Conservation (phyloP, 2,113 vertebrate genomes). For the Paracanthobrama guichenoti region DNA sequence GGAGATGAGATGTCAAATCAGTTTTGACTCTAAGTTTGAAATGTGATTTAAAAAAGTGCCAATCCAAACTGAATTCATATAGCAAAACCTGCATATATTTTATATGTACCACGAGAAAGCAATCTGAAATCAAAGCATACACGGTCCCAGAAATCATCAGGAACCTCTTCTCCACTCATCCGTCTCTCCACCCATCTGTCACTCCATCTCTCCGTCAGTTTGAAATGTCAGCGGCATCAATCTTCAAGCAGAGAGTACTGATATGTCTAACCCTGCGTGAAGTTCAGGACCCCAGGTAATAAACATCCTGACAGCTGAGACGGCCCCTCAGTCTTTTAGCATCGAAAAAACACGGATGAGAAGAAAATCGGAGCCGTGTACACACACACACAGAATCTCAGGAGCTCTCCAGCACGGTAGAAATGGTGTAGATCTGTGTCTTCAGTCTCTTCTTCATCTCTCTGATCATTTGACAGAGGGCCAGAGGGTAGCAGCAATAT, state of each 20-base stretch:
- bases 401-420: conserved; percentile 63
- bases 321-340: conserved; percentile 7
- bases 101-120: background rate
- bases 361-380: background rate
- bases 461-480: conserved; percentile 79
- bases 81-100: background rate
- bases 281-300: conserved; percentile 31
- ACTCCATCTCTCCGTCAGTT: conserved; percentile 25
- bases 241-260: conserved; percentile 31
- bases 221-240: conserved; percentile 41
- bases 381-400: conserved; percentile 29
- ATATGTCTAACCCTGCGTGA: conserved; percentile 28
- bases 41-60: background rate
- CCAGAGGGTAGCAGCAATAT: conserved; percentile 79
- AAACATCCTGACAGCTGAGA: conserved; percentile 34
- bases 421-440: conserved; percentile 74
- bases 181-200: conserved; percentile 1
- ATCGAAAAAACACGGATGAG: conserved; percentile 9
- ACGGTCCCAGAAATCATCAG: background rate
- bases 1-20: background rate
- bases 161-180: conserved; percentile 20
- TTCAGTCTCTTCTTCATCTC: conserved; percentile 76
- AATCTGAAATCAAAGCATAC: background rate
- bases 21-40: background rate
- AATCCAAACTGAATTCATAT: background rate